Percentiles rank a stretch among this genome's conserved stretches.
Evolutionary conservation across 2,888 invertebrate species (phyloP).

Genomic region (Altica lythri): DNA sequence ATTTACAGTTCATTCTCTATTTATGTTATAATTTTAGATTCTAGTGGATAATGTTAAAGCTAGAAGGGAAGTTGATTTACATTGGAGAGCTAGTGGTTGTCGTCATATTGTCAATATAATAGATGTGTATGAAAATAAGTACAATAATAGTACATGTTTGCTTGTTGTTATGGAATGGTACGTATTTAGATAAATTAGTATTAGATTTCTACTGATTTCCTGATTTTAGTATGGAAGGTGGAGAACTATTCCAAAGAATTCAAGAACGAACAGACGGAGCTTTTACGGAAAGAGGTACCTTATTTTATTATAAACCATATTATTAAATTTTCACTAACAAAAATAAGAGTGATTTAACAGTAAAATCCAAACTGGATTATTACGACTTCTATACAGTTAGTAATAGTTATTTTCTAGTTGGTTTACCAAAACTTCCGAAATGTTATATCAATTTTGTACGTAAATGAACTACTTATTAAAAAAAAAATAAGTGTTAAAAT

Average conservation of each 20-base stretch:
- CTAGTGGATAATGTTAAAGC: constrained; percentile 92
- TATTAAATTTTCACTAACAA: neutral
- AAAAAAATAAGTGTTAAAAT: too few relatives aligned
- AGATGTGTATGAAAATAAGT: constrained; percentile 97
- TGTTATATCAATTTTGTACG: too few relatives aligned
- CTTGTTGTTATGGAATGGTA: constrained; percentile 99
- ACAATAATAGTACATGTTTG: constrained; percentile 87
- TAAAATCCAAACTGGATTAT: too few relatives aligned
- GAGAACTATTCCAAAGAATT: constrained; percentile 95
- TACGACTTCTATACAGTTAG: too few relatives aligned
- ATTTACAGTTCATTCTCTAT: neutral
- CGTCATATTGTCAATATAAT: constrained; percentile 88
- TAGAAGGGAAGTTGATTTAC: constrained; percentile 91
- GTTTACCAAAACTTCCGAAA: too few relatives aligned
- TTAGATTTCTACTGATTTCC: constrained; percentile 9
- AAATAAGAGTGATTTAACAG: neutral
- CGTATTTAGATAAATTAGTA: constrained; percentile 38
- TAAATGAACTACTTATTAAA: too few relatives aligned
- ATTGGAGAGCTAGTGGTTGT: constrained; percentile 91
- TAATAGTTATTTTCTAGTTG: too few relatives aligned
- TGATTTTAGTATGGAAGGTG: constrained; percentile 87
- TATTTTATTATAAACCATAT: constrained; percentile 2
- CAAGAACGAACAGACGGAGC: constrained; percentile 93
- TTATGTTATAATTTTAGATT: constrained; percentile 62
- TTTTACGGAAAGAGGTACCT: constrained; percentile 87